Base-by-base conservation (phyloP, 1,140 invertebrate genomes). In the Delia radicum region DNA sequence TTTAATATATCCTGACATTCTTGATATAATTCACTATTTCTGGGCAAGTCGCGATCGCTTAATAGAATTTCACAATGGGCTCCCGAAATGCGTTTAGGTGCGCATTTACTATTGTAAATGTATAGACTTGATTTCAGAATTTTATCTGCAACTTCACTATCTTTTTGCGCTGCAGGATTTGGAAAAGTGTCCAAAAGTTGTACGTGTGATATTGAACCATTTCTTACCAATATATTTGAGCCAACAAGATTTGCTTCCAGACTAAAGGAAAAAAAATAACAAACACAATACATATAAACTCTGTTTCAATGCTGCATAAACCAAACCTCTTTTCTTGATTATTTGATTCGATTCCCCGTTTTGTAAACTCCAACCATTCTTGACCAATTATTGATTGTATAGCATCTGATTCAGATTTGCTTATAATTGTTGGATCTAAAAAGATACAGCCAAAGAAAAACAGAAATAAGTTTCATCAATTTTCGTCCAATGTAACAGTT, bases 181-280 rank as follows among this genome's bases (percentile, higher is more conserved):
- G 84, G 84, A 18, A 85, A 63, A 12, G 79, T 79, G 13, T 86
- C 84, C 75, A 86, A 55, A 6, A 83, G 48, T 65, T 84, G 80
- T 0, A 67, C 67, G 13, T 85, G 84, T 2, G 84, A 86, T 24
- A 85, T 73, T 13, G 77, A 81, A 13, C 82, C 82, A 71, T 85
- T 82, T 73, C 80, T 42, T 0, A 85, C 82, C n/a, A 79, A 80
- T 13, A 85, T 80, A 2, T 78, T 65, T 0, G 83, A 79, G 15
- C 18, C 78, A 2, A 82, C 42, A 0, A 85, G 78, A 77, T 79
- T 85, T 18, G 78, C 76, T 42, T 85, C 83, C 0, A 85, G 76
- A 4, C 83, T 85, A 18, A 6, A 55, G 24, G n/a, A n/a, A n/a
- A n/a, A n/a, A n/a, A n/a, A n/a, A n/a, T n/a, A n/a, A n/a, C n/a